These are phyloP conservation scores for Anagyrus pseudococci DNA, from an alignment of 2,888 invertebrate species.

Conservation along the genomic window DNA sequence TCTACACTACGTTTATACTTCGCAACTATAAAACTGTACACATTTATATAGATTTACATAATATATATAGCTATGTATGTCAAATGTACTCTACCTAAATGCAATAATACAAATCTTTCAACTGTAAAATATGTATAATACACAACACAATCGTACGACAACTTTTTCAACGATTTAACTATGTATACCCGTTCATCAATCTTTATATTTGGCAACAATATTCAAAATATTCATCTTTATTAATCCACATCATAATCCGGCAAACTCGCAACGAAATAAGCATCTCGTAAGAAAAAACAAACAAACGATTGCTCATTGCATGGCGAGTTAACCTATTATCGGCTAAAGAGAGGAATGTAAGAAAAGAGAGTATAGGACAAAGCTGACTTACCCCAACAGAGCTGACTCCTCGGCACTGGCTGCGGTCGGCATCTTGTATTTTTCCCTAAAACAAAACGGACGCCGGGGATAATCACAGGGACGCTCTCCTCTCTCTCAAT, in stretches of 20 bases:
- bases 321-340: no score
- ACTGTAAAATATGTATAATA: background rate
- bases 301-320: no score
- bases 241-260: no score
- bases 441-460: constrained; percentile 61
- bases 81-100: constrained; percentile 15
- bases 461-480: constrained; percentile 57
- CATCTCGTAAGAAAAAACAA: no score
- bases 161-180: background rate
- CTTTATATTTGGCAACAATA: no score
- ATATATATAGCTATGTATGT: no score
- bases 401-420: constrained; percentile 84
- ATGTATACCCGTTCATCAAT: no score
- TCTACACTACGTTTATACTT: constrained; percentile 23
- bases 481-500: constrained; percentile 22
- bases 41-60: constrained; percentile 16
- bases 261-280: no score
- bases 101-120: constrained; percentile 9
- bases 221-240: no score
- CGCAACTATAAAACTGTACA: constrained; percentile 13
- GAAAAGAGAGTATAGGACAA: constrained; percentile 8
- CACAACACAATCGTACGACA: constrained; percentile 10
- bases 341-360: no score
- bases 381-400: constrained; percentile 80
- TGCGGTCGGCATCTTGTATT: constrained; percentile 73